A percentile compares a stretch with the other conserved stretches of the same genome.
phyloP scores from a whole-genome alignment of 2,797 vertebrate species.

The Sphenopsis melanotis region DNA sequence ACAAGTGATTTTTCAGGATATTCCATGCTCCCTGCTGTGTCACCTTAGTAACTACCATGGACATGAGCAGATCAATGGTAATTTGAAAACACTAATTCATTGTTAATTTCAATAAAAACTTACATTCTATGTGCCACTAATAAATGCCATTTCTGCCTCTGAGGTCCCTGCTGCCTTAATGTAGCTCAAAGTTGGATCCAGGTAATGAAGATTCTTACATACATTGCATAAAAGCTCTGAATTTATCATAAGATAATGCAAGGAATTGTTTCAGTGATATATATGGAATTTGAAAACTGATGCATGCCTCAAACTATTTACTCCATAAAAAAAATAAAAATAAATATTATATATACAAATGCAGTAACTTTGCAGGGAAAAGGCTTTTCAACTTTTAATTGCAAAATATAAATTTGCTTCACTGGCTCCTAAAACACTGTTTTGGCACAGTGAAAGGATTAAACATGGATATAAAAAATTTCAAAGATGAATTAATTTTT shows the following conservation, averaged over 20 bases:
- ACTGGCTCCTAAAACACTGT: not conserved
- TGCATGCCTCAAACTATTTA: not conserved
- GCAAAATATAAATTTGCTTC: conserved; percentile 29
- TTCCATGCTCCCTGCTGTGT: not conserved
- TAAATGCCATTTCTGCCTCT: not conserved
- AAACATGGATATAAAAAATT: not conserved
- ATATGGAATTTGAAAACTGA: not conserved
- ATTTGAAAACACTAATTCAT: not conserved
- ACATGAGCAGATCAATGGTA: not conserved
- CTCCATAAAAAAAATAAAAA: not conserved
- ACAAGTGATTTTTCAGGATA: not conserved
- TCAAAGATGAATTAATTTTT: not conserved
- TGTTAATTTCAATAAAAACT: not conserved
- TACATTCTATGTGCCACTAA: not conserved
- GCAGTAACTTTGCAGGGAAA: not conserved
- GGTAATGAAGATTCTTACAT: not conserved
- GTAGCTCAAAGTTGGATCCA: not conserved
- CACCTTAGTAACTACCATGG: too few species aligned
- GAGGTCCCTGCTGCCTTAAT: not conserved
- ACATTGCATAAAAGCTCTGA: not conserved
- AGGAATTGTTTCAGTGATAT: not conserved
- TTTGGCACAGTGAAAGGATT: not conserved
- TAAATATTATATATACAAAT: not conserved
- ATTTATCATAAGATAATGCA: not conserved
- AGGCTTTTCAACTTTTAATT: not conserved